Conservation (phyloP, 2,113 vertebrate species). For the Sorex fumeus region DNA sequence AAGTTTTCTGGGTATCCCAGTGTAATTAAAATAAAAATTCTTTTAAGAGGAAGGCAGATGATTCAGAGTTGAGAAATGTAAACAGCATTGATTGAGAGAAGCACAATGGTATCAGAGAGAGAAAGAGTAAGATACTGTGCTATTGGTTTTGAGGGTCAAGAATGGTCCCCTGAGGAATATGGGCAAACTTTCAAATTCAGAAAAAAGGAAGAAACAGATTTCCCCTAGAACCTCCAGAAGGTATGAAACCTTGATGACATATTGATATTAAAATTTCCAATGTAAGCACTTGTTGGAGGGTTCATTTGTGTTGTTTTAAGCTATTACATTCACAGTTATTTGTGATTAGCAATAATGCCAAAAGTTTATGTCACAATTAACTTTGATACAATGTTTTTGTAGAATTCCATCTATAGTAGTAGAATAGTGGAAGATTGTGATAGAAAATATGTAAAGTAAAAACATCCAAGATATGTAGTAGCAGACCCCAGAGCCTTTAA, state of each 20-base stretch:
- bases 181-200: not conserved
- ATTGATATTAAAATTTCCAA: not conserved
- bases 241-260: not conserved
- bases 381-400: not conserved
- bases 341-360: not conserved
- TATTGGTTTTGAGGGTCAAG: not conserved
- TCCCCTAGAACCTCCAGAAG: not conserved
- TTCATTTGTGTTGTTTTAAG: not conserved
- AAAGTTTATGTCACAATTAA: not conserved
- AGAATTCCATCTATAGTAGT: not conserved
- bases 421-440: not conserved
- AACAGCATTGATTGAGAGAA: not conserved
- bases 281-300: not conserved
- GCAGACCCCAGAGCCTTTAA: not conserved
- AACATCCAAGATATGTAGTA: not conserved
- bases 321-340: not conserved
- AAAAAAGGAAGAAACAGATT: not conserved
- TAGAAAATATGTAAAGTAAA: conserved; percentile 48
- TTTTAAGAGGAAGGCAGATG: not conserved
- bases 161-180: accelerated
- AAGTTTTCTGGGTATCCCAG: not conserved
- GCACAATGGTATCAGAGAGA: not conserved
- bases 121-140: not conserved
- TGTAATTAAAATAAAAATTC: not conserved
- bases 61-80: not conserved